Evolutionary conservation across 2,888 invertebrate genomes (phyloP), one percentile per base, ranked within the genome.

Genomic region (Dinocampus coccinellae): DNA sequence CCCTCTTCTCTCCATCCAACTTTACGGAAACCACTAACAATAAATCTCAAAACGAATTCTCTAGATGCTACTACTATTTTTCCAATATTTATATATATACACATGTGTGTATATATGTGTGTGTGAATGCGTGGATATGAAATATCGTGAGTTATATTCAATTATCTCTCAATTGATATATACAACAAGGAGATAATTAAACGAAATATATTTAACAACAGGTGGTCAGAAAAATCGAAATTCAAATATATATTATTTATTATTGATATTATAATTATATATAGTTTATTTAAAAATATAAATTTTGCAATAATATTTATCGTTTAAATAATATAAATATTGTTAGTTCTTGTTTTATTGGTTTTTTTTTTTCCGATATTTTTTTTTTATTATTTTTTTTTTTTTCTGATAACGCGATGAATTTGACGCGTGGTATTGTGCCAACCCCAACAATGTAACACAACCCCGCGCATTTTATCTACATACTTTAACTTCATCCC

Each of bases 401-500:
- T 42, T 26, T 42, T 26, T 24, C 26, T n/a, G 29, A 69, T 11
- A 62, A 52, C 11, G 39, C 10, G 57, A 42, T n/a, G 42, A 58
- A 42, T 57, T 64, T 33, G 34, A 68, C 47, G 33, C 67, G 20
- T 52, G 68, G 61, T 61, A 24, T 68, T 60, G 52, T 68, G 68
- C 68, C 68, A 70, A 64, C 57, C 36, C 42, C 64, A 60, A n/a
- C 29, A 53, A 60, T 65, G 55, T 29, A 33, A 26, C 36, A 29
- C 29, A 52, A 24, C 24, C 65, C 53, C 52, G 47, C 33, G 39
- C 52, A 65, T 65, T 70, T 70, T 70, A 70, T 70, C 65, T 66
- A 70, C 61, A 70, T 70, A 66, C 65, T 70, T 61, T 36, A 71
- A 71, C 61, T 66, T 71, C 39, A 71, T 71, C 62, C 52, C 70